phyloP scores from a whole-genome alignment of 1,140 invertebrate species.

The Drosophila kepulauana region DNA sequence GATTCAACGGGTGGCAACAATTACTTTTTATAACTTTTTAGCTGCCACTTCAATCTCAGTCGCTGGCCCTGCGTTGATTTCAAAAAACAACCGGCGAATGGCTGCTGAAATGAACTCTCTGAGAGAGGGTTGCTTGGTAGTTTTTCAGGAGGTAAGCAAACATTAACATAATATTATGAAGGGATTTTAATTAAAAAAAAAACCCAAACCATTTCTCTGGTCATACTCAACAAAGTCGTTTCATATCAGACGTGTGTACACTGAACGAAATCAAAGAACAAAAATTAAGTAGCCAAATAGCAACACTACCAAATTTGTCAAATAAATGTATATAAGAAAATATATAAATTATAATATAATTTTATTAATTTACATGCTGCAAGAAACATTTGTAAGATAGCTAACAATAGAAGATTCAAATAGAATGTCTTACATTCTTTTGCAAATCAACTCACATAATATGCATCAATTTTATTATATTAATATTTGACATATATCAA shows the following conservation, averaged over 20 bases:
- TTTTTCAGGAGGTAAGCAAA: slow-evolving; percentile 49
- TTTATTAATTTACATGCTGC: too few species aligned
- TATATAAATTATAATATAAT: too few species aligned
- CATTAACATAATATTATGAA: slow-evolving; percentile 83
- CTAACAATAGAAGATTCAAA: too few species aligned
- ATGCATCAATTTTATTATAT: too few species aligned
- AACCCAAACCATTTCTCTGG: slow-evolving; percentile 48
- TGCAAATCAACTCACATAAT: too few species aligned
- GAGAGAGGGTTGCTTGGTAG: slow-evolving; percentile 22
- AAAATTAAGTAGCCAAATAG: background rate
- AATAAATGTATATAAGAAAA: too few species aligned
- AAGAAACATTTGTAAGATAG: too few species aligned
- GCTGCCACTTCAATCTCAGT: slow-evolving; percentile 76
- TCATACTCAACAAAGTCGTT: slow-evolving; percentile 61
- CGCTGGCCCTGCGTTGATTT: background rate
- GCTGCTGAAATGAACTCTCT: background rate
- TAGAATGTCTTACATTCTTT: too few species aligned
- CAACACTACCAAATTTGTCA: too few species aligned
- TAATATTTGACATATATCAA: too few species aligned
- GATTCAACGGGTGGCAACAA: slow-evolving; percentile 66
- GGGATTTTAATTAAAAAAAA: slow-evolving; percentile 80
- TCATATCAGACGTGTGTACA: slow-evolving; percentile 60
- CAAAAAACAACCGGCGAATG: background rate
- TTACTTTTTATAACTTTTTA: slow-evolving; percentile 82
- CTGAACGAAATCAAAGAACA: slow-evolving; percentile 7